Evolutionary conservation across 92 coral and sea anemone genomes (phyloP).

Genomic region (Epizoanthus stellaris): DNA sequence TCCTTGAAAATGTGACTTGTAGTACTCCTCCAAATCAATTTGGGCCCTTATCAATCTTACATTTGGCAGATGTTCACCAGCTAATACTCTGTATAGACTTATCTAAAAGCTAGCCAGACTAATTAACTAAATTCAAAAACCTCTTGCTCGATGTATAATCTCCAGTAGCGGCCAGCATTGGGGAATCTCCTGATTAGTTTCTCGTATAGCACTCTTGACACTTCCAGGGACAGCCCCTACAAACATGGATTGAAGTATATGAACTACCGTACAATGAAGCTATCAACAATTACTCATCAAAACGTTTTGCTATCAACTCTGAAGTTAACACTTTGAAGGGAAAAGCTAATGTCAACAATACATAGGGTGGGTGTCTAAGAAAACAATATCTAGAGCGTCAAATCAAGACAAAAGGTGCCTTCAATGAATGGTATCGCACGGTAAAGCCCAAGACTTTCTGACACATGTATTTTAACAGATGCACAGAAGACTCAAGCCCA

Average conservation of each 20-base stretch:
- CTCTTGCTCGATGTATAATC: conserved; percentile 99
- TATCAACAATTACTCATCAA: background rate
- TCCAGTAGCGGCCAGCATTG: conserved; percentile 97
- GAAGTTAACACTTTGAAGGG: no score
- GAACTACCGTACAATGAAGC: background rate
- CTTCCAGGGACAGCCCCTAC: conserved; percentile 80
- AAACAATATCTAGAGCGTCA: no score
- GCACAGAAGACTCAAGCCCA: no score
- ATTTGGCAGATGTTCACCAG: background rate
- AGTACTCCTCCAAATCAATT: background rate
- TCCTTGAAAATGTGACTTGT: no score
- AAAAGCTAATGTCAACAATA: no score
- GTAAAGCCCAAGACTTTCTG: no score
- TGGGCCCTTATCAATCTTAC: background rate
- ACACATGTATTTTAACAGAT: no score
- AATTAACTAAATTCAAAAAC: conserved; percentile 86
- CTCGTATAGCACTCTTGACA: conserved; percentile 87
- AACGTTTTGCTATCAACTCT: no score
- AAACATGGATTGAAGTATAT: background rate
- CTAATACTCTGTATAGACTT: background rate
- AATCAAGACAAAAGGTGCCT: no score
- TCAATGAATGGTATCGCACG: no score
- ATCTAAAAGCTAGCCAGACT: conserved; percentile 39
- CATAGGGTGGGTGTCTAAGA: no score
- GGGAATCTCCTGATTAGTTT: conserved; percentile 94